Base-by-base conservation (phyloP, 2,888 invertebrate species). In the Acanthopleura granulata region DNA sequence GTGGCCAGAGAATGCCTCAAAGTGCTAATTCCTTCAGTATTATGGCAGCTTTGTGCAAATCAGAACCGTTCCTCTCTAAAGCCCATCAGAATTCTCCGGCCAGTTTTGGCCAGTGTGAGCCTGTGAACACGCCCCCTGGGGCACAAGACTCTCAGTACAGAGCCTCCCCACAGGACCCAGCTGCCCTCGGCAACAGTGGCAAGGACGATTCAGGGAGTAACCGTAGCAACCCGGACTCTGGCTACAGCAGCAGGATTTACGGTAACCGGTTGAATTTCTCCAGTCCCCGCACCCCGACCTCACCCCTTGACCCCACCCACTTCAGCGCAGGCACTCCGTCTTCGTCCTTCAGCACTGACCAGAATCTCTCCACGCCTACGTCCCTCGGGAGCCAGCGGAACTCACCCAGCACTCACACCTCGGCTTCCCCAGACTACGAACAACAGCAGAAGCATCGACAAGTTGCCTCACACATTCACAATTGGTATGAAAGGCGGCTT, bases 181-280 rank as follows among this genome's bases (percentile, higher is more conserved):
- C 77, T 40, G 75, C 51, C 27, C 62, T 50, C 25, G 12, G 40
- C 15, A 62, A 9, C 40, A 30, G 80, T 71, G 83, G 80, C 72
- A 88, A 87, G 75, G 86, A 87, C 70, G 88, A 89, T 76, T 85
- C 88, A 22, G 88, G 89, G 76, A 87, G 87, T 76, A 87, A 87
- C 77, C 89, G 27, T 16, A 82, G 82, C 62, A 82, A 82, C 77
- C 89, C 95, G 81, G 96, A 96, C 90, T 95, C 95, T 0, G 96
- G 96, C 0, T 96, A 96, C 89, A 95, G 95, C 84, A 95, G 95
- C 61, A 94, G 95, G 86, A 94, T 95, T 82, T 95, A 95, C 81
- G 94, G 82, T 29, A 80, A 16, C n/a, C 29, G 50, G 16, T 18
- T 49, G 22, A 30, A 14, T 22, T 25, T 27, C 22, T 49, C 73